Evolutionary conservation across 2,113 vertebrate genomes (phyloP).

Genomic region (Syrmaticus mikado): DNA sequence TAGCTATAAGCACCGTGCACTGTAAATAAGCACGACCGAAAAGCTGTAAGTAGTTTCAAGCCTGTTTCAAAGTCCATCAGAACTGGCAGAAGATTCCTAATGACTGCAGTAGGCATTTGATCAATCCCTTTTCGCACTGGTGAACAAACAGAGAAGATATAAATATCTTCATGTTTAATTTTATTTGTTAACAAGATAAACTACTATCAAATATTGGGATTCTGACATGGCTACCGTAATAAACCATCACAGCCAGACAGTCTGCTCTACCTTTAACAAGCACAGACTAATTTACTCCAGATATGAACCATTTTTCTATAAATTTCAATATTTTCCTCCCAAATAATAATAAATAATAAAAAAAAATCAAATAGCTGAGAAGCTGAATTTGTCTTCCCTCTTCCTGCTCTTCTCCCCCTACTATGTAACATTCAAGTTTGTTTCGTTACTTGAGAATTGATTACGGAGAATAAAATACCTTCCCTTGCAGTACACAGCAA

Average conservation of each 20-base stretch:
- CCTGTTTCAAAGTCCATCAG: background rate
- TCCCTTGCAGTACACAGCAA: background rate
- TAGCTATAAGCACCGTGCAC: background rate
- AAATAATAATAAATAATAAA: no score
- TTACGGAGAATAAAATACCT: background rate
- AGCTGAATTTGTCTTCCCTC: background rate
- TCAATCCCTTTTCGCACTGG: background rate
- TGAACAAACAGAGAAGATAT: background rate
- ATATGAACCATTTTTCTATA: background rate
- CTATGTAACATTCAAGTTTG: background rate
- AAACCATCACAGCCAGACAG: slow-evolving; percentile 2
- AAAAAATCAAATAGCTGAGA: background rate
- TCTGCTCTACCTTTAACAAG: background rate
- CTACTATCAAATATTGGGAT: background rate
- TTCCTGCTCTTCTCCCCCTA: background rate
- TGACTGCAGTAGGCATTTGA: background rate
- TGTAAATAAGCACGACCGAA: background rate
- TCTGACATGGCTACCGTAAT: background rate
- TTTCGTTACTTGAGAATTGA: background rate
- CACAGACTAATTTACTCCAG: background rate
- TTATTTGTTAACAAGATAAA: slow-evolving; percentile 13
- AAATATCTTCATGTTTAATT: background rate
- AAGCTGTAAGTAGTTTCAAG: background rate
- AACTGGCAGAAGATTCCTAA: background rate
- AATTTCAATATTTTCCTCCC: no score